Conservation (phyloP, 2,113 vertebrate genomes). For the cattle (Bos taurus) region DNA sequence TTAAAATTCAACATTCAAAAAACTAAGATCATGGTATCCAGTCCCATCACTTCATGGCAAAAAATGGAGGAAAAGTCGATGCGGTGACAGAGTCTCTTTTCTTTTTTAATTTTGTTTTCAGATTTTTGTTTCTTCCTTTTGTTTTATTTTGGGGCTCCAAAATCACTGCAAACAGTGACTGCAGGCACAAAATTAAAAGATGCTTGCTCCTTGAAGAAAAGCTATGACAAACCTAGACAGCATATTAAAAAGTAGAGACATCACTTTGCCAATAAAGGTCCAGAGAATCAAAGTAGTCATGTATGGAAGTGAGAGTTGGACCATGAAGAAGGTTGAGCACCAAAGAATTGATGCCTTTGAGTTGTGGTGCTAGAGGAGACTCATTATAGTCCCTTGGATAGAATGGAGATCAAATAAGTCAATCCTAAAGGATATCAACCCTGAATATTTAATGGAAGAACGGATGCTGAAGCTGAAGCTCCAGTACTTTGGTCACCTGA, state of each 20-base stretch:
- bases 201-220: neutral
- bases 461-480: neutral
- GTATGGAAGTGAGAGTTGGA: neutral
- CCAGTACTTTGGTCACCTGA: neutral
- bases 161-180: neutral
- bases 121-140: neutral
- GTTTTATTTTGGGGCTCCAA: neutral
- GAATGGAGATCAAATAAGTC: neutral
- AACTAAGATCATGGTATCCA: neutral
- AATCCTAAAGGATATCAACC: neutral
- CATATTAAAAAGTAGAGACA: neutral
- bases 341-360: neutral
- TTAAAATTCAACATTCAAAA: neutral
- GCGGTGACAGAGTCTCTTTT: neutral
- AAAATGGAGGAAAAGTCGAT: neutral
- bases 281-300: neutral
- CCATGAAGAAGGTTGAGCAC: neutral
- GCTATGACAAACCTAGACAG: neutral
- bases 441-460: neutral
- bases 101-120: neutral
- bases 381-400: neutral
- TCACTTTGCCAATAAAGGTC: neutral
- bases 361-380: neutral
- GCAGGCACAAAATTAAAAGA: neutral
- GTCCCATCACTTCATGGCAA: neutral